phyloP scores from a whole-genome alignment of 2,888 invertebrate genomes.

The Marronus borbonicus region DNA sequence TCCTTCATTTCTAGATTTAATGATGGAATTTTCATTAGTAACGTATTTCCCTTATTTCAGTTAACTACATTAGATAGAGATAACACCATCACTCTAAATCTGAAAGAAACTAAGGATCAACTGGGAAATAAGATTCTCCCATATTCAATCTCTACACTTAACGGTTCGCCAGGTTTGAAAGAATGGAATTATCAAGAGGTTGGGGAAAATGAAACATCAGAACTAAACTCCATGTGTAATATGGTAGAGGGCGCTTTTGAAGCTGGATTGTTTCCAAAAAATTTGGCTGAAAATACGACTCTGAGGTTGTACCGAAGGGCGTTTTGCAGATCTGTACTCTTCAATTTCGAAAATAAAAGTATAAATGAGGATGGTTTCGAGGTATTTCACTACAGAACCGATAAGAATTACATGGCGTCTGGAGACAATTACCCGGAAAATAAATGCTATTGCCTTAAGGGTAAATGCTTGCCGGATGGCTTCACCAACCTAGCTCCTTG shows the following conservation, averaged over 20 bases:
- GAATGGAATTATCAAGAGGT: slow-evolving; percentile 78
- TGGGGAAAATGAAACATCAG: slow-evolving; percentile 57
- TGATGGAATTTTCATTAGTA: not conserved
- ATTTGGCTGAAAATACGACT: slow-evolving; percentile 72
- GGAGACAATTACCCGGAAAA: slow-evolving; percentile 74
- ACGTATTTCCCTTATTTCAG: slow-evolving; percentile 65
- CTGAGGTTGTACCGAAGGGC: slow-evolving; percentile 81
- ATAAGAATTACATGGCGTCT: slow-evolving; percentile 75
- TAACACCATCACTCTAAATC: slow-evolving; percentile 71
- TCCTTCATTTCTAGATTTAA: not conserved
- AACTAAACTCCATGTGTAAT: slow-evolving; percentile 76
- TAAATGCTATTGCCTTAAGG: slow-evolving; percentile 76
- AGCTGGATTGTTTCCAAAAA: slow-evolving; percentile 80
- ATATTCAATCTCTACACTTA: slow-evolving; percentile 77
- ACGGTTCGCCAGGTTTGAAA: slow-evolving; percentile 77
- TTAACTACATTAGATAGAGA: slow-evolving; percentile 76
- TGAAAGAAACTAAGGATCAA: slow-evolving; percentile 55
- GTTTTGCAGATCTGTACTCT: slow-evolving; percentile 81
- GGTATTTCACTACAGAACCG: slow-evolving; percentile 76
- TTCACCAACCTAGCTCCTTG: slow-evolving; percentile 72
- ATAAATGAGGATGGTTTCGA: slow-evolving; percentile 72
- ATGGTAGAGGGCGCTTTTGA: slow-evolving; percentile 80
- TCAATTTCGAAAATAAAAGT: slow-evolving; percentile 69
- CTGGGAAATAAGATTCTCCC: slow-evolving; percentile 59
- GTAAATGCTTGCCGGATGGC: slow-evolving; percentile 81